Percentiles rank a stretch among this genome's conserved stretches.
These are phyloP conservation scores for Maniola jurtina DNA, from an alignment of 1,140 invertebrate genomes.

Conservation along the genomic window DNA sequence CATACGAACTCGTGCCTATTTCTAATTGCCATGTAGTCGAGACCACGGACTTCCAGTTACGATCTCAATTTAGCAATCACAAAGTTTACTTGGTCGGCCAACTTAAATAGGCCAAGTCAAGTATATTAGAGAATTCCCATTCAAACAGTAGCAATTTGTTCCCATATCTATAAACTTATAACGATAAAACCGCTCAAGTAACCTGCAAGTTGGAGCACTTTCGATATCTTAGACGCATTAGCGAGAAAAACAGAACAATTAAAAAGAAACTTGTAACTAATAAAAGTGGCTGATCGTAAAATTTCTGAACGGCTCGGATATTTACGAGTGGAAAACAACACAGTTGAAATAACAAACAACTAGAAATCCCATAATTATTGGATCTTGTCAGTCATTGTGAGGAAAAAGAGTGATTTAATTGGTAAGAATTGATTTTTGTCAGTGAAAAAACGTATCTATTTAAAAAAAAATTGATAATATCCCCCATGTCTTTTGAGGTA, in stretches of 20 bases:
- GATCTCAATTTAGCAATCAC: constrained; percentile 45
- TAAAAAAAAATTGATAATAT: no score
- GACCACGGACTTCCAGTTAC: constrained; percentile 38
- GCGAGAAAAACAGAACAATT: constrained; percentile 31
- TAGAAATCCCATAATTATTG: not conserved
- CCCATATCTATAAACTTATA: constrained; percentile 38
- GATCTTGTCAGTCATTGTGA: not conserved
- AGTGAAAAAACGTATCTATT: no score
- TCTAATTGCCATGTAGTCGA: constrained; percentile 39
- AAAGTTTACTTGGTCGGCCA: constrained; percentile 35
- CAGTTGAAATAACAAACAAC: not conserved
- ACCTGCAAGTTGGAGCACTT: not conserved
- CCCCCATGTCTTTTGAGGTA: no score
- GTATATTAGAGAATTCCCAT: constrained; percentile 36
- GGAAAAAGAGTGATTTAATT: not conserved
- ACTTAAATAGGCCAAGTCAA: constrained; percentile 40
- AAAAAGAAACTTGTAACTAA: constrained; percentile 30
- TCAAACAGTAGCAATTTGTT: constrained; percentile 37
- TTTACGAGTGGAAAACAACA: constrained; percentile 15
- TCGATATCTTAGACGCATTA: constrained; percentile 21
- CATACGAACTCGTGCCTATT: constrained; percentile 35
- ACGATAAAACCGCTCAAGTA: constrained; percentile 22
- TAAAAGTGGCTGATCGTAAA: constrained; percentile 29
- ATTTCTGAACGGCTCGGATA: constrained; percentile 22
- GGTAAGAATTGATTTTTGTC: not conserved